Evolutionary conservation across 1,140 invertebrate species (phyloP).

Genomic region (Microvelia longipes): DNA sequence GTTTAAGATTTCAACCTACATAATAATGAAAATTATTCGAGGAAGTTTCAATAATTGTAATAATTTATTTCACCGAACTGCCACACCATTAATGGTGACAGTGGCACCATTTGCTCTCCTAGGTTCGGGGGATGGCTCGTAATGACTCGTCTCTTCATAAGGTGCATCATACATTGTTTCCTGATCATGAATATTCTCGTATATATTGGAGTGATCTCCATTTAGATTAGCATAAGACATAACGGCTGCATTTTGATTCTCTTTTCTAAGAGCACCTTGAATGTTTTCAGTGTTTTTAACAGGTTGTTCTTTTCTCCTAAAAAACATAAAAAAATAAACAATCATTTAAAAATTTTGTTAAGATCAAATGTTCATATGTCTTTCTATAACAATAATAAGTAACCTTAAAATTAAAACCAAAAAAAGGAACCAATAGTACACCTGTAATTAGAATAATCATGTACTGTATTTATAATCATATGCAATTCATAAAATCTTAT

Average conservation of each 20-base stretch:
- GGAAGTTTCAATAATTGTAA: no score
- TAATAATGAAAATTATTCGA: no score
- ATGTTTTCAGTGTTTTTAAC: constrained; percentile 78
- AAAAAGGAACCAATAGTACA: no score
- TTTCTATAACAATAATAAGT: no score
- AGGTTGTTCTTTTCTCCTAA: constrained; percentile 58
- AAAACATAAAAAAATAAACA: constrained; percentile 26
- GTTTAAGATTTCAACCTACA: no score
- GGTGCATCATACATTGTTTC: constrained; percentile 56
- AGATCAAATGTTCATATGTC: no score
- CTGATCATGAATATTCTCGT: constrained; percentile 50
- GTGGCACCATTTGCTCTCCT: constrained; percentile 34
- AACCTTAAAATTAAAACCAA: no score
- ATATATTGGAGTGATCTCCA: constrained; percentile 41
- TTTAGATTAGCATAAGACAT: constrained; percentile 70
- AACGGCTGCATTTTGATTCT: constrained; percentile 66
- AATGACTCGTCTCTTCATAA: constrained; percentile 47
- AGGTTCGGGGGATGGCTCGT: constrained; percentile 47
- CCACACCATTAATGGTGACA: constrained; percentile 55
- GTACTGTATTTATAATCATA: no score
- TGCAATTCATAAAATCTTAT: no score
- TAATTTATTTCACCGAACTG: constrained; percentile 39
- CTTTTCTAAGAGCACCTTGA: constrained; percentile 64
- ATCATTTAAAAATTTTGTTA: constrained; percentile 8
- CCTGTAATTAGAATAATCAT: no score